These are phyloP conservation scores for Rhinichthys osculus DNA, from an alignment of 2,797 vertebrate species.

Conservation along the genomic window DNA sequence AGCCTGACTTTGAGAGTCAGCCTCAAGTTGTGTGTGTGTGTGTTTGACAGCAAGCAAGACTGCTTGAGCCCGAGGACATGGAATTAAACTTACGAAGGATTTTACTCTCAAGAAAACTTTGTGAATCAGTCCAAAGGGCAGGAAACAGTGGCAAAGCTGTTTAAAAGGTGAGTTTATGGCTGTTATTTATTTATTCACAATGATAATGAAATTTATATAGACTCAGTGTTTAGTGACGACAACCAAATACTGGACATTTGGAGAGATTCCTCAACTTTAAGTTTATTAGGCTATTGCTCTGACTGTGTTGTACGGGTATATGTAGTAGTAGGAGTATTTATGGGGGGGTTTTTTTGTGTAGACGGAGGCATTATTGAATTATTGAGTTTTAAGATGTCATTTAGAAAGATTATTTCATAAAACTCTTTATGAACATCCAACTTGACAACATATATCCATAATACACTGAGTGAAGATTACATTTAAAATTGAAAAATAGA, in stretches of 20 bases:
- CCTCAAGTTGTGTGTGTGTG: conserved; percentile 21
- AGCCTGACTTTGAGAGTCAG: conserved; percentile 37
- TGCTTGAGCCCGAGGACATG: conserved; percentile 67
- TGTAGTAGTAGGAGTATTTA: conserved; percentile 19
- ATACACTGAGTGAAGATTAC: neutral
- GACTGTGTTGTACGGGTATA: conserved; percentile 3
- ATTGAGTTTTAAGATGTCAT: conserved; percentile 64
- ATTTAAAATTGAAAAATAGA: neutral
- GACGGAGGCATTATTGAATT: conserved; percentile 60
- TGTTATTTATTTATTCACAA: conserved; percentile 9
- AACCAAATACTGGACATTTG: too few relatives aligned
- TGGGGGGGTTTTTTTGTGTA: conserved; percentile 33
- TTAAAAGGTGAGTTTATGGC: conserved; percentile 49
- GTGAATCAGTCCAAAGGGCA: conserved; percentile 32
- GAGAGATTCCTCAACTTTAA: neutral
- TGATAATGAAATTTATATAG: neutral
- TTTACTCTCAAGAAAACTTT: conserved; percentile 61
- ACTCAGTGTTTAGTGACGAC: neutral
- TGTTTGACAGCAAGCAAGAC: conserved; percentile 35
- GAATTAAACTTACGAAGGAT: conserved; percentile 75
- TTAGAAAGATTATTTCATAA: conserved; percentile 49
- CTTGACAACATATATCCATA: neutral
- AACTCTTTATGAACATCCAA: conserved; percentile 47
- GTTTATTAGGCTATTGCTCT: neutral
- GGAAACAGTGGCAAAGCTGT: neutral